Percentiles rank a stretch among this genome's conserved stretches.
phyloP scores from a whole-genome alignment of 2,888 invertebrate genomes.

The Trilocha varians region DNA sequence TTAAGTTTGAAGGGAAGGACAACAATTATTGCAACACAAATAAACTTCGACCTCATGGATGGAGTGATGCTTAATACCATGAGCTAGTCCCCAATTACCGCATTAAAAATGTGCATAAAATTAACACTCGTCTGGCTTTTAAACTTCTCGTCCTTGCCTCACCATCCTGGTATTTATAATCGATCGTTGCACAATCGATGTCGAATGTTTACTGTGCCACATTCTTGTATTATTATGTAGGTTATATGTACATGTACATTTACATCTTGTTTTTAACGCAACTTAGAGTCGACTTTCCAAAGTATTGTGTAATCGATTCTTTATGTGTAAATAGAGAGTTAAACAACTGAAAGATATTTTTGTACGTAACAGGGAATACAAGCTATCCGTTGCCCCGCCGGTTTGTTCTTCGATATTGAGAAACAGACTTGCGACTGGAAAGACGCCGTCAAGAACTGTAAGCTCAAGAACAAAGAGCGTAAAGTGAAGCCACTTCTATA shows the following conservation, averaged over 20 bases:
- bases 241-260: not conserved
- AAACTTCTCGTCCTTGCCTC: slow-evolving; percentile 8
- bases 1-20: too few species aligned
- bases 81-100: too few species aligned
- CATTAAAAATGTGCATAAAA: too few species aligned
- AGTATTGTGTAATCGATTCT: slow-evolving; percentile 8
- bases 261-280: not conserved
- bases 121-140: slow-evolving; percentile 5
- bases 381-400: slow-evolving; percentile 94
- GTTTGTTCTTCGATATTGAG: slow-evolving; percentile 93
- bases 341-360: slow-evolving; percentile 11
- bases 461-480: slow-evolving; percentile 89
- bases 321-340: slow-evolving; percentile 9
- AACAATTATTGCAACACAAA: too few species aligned
- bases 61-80: too few species aligned
- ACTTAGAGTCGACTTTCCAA: not conserved
- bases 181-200: not conserved
- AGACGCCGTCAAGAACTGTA: slow-evolving; percentile 93
- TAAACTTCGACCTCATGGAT: too few species aligned
- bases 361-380: slow-evolving; percentile 81
- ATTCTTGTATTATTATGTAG: not conserved
- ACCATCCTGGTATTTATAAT: slow-evolving; percentile 1
- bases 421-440: slow-evolving; percentile 97
- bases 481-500: slow-evolving; percentile 89
- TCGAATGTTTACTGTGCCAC: not conserved